phyloP scores from a whole-genome alignment of 2,113 vertebrate genomes.

The Hyla sarda region DNA sequence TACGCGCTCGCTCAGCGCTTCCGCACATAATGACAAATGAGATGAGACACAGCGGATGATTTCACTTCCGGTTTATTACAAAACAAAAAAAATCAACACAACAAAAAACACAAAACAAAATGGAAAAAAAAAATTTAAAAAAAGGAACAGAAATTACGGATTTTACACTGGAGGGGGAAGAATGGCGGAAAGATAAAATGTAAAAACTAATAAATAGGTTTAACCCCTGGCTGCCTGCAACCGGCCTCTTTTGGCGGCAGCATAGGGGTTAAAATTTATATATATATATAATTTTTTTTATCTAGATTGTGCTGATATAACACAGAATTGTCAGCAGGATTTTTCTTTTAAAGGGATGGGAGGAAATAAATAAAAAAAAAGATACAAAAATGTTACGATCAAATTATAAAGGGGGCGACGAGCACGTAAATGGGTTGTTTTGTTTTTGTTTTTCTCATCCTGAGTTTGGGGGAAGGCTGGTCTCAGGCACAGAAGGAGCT shows the following conservation, averaged over 20 bases:
- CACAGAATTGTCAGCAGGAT: conserved; percentile 40
- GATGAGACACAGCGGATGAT: conserved; percentile 51
- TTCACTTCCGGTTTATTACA: conserved; percentile 64
- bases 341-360: conserved; percentile 21
- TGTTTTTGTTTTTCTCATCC: conserved; percentile 47
- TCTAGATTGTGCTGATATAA: not conserved
- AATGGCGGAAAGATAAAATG: conserved; percentile 3
- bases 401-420: not conserved
- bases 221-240: not conserved
- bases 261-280: not conserved
- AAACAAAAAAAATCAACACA: conserved; percentile 61
- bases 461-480: conserved; percentile 40
- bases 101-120: conserved; percentile 66
- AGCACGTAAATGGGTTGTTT: conserved; percentile 5
- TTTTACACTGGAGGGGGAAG: conserved; percentile 25
- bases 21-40: conserved; percentile 23
- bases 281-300: conserved; percentile 17
- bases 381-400: not conserved
- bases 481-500: conserved; percentile 52
- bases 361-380: conserved; percentile 49
- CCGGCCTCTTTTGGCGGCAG: not conserved
- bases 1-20: no score
- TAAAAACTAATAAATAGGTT: conserved; percentile 47
- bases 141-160: conserved; percentile 61
- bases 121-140: conserved; percentile 68